phyloP scores from a whole-genome alignment of 2,888 invertebrate species.

The Hypena proboscidalis region DNA sequence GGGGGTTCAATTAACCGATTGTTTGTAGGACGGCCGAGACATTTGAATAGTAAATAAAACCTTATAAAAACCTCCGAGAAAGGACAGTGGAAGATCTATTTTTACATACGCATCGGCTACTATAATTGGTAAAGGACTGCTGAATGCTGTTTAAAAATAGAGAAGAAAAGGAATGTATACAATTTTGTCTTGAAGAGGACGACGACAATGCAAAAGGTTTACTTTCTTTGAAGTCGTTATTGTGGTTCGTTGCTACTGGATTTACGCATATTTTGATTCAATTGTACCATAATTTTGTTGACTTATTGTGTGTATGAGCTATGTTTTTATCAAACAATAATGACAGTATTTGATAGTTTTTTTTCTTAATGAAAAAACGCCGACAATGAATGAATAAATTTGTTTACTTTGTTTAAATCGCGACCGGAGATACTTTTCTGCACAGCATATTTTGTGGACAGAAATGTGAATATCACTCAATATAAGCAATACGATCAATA shows the following conservation, averaged over 20 bases:
- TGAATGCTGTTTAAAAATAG: slow-evolving; percentile 46
- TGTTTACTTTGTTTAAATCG: too few species aligned
- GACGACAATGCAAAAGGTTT: slow-evolving; percentile 37
- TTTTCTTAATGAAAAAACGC: too few species aligned
- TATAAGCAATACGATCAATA: too few species aligned
- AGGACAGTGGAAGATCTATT: slow-evolving; percentile 60
- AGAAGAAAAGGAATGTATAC: slow-evolving; percentile 44
- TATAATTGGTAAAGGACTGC: slow-evolving; percentile 52
- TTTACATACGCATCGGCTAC: slow-evolving; percentile 54
- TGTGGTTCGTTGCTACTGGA: slow-evolving; percentile 6
- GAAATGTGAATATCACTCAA: too few species aligned
- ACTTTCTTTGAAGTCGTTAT: slow-evolving; percentile 9
- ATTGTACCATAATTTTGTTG: too few species aligned
- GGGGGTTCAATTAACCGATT: slow-evolving; percentile 55
- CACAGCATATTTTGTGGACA: too few species aligned
- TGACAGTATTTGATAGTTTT: too few species aligned
- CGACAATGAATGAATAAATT: too few species aligned
- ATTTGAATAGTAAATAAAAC: slow-evolving; percentile 63
- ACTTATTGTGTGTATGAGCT: too few species aligned
- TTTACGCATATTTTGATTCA: slow-evolving; percentile 7
- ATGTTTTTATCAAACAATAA: too few species aligned
- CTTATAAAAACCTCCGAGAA: slow-evolving; percentile 54
- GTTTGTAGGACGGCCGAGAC: slow-evolving; percentile 56
- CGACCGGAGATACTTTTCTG: too few species aligned
- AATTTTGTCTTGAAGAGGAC: slow-evolving; percentile 38